A percentile compares a stretch with the other conserved stretches of the same genome.
Conservation (phyloP, 1,140 invertebrate genomes). For the Stegodyphus mimosarum region DNA sequence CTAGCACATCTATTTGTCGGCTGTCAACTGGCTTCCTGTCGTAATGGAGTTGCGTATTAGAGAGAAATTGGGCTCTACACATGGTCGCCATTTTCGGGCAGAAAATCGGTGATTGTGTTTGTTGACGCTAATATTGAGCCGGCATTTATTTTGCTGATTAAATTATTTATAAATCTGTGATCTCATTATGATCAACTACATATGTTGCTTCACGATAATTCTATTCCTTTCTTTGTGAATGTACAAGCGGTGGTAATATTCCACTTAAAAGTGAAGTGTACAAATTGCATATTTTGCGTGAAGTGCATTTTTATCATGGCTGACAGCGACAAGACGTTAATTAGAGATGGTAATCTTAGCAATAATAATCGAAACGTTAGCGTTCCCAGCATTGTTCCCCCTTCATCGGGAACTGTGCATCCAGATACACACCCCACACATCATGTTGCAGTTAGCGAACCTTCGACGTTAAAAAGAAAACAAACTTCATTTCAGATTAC, state of each 20-base stretch:
- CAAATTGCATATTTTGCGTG: slow-evolving; percentile 49
- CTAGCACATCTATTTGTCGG: slow-evolving; percentile 52
- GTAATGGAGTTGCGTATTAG: slow-evolving; percentile 61
- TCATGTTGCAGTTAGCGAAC: slow-evolving; percentile 48
- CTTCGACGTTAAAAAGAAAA: slow-evolving; percentile 73
- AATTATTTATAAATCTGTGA: slow-evolving; percentile 51
- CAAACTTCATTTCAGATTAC: slow-evolving; percentile 94
- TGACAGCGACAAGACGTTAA: slow-evolving; percentile 58
- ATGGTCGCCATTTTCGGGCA: slow-evolving; percentile 60
- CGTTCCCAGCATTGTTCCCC: slow-evolving; percentile 42
- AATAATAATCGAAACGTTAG: slow-evolving; percentile 55
- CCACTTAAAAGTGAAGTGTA: slow-evolving; percentile 57
- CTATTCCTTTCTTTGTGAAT: slow-evolving; percentile 51
- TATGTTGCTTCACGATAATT: slow-evolving; percentile 60
- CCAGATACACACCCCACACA: slow-evolving; percentile 36
- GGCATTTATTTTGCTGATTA: slow-evolving; percentile 42
- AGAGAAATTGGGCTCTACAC: slow-evolving; percentile 49
- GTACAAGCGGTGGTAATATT: slow-evolving; percentile 44
- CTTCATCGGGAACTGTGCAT: slow-evolving; percentile 36
- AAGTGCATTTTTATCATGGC: slow-evolving; percentile 57
- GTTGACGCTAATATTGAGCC: slow-evolving; percentile 32
- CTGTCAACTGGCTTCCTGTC: slow-evolving; percentile 59
- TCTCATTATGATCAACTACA: slow-evolving; percentile 60
- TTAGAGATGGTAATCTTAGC: slow-evolving; percentile 46
- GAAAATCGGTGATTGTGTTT: slow-evolving; percentile 59